These are phyloP conservation scores for Fragariocoptes setiger DNA, from an alignment of 1,140 invertebrate genomes.

Conservation along the genomic window DNA sequence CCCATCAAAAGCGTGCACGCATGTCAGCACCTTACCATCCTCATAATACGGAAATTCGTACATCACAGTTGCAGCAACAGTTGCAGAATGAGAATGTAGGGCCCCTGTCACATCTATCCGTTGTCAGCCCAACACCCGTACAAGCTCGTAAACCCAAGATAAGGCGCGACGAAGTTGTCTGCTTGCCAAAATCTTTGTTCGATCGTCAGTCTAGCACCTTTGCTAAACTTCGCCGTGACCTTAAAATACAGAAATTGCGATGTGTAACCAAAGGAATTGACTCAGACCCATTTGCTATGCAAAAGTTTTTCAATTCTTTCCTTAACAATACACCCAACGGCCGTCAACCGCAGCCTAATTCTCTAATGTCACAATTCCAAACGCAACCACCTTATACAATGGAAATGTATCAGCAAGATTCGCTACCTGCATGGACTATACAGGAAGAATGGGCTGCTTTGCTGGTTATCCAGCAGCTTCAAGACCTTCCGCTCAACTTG, in stretches of 20 bases:
- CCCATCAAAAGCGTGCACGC: no score
- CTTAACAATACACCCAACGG: conserved; percentile 3
- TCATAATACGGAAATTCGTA: no score
- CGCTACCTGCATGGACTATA: conserved; percentile 45
- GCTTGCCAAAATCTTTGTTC: conserved; percentile 49
- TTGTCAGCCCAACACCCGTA: neutral
- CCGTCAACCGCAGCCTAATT: conserved; percentile 11
- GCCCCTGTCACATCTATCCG: neutral
- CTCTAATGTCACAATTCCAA: neutral
- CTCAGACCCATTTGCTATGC: conserved; percentile 2
- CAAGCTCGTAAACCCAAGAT: conserved; percentile 19
- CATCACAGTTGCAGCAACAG: neutral
- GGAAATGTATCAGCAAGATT: conserved; percentile 14
- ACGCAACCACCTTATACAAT: conserved; percentile 7
- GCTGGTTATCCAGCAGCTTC: conserved; percentile 39
- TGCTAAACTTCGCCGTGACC: conserved; percentile 37
- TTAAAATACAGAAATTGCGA: conserved; percentile 34
- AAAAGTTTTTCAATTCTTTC: conserved; percentile 1
- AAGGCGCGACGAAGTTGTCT: conserved; percentile 34
- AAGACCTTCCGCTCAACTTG: conserved; percentile 45
- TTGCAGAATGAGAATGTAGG: neutral
- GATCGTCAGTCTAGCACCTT: conserved; percentile 45
- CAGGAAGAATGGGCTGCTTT: conserved; percentile 59
- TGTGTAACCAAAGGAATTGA: conserved; percentile 18
- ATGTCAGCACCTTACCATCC: no score